Evolutionary conservation across 1,140 invertebrate genomes (phyloP), one percentile per base, ranked within the genome.

Genomic region (Steinernema khuongi): DNA sequence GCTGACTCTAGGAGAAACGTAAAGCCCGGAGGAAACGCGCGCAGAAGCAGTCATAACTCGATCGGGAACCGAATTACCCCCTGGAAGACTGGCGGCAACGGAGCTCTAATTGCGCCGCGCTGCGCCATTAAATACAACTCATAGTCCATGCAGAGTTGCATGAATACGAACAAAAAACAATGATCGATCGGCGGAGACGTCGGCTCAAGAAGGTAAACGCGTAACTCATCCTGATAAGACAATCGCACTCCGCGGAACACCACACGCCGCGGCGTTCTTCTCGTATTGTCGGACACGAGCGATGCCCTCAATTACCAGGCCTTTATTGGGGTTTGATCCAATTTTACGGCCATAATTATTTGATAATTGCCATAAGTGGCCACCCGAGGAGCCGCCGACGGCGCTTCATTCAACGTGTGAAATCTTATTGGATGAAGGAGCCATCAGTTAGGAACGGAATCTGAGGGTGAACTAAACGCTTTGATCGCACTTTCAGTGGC

Each of bases 241-340:
- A n/a, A n/a, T n/a, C n/a, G n/a, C n/a, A n/a, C n/a, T n/a, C n/a
- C n/a, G n/a, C n/a, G n/a, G n/a, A n/a, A n/a, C n/a, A n/a, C n/a
- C n/a, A n/a, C n/a, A n/a, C n/a, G n/a, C n/a, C 36, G 36, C 36
- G 36, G 36, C 36, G 36, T 7, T 41, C 36, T n/a, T n/a, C 50
- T 14, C 50, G 7, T 22, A 60, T 60, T 22, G 50, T 41, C 36
- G 36, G 36, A 41, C 50, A 22, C 50, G 50, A 14, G 50, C 50
- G 50, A 60, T 22, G 50, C 14, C 50, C 50, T 7, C 50, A 60
- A 60, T 60, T 60, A 60, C 50, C 22, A 60, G 7, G 7, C 50
- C 50, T 60, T 60, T 60, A 60, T 60, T 60, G 50, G 50, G 50
- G 26, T n/a, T 60, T 60, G 50, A 60, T 60, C 50, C 50, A 60